Conservation (phyloP, 92 coral and sea anemone genomes). For the Porites rus region DNA sequence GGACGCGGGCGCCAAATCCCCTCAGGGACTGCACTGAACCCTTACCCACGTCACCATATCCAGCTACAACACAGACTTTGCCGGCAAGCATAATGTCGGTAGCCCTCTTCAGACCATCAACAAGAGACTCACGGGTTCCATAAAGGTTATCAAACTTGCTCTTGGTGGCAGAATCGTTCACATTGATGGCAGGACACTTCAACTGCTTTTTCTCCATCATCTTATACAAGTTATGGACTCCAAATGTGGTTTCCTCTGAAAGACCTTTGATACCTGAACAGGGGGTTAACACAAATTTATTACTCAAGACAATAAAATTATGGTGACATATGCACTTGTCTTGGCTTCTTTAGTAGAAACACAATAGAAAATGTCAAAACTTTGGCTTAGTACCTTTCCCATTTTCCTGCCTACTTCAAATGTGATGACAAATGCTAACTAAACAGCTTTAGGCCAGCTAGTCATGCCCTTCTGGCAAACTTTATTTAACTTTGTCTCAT, state of each 20-base stretch:
- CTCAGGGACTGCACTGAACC: constrained; percentile 94
- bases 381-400: no score
- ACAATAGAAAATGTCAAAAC: no score
- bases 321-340: background rate
- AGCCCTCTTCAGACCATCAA: constrained; percentile 98
- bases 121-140: constrained; percentile 97
- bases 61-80: constrained; percentile 95
- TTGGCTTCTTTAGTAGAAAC: no score
- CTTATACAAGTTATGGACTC: constrained; percentile 97
- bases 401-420: no score
- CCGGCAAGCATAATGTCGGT: constrained; percentile 99
- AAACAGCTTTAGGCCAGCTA: no score
- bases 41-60: constrained; percentile 99
- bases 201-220: constrained; percentile 86
- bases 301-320: background rate
- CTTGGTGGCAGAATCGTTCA: constrained; percentile 99
- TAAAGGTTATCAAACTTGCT: constrained; percentile 99
- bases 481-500: no score
- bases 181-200: constrained; percentile 95
- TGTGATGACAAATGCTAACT: no score
- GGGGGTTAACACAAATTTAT: background rate
- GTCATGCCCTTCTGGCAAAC: no score
- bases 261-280: constrained; percentile 83
- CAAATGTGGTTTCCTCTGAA: constrained; percentile 98
- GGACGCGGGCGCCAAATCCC: constrained; percentile 95